Evolutionary conservation across 2,888 invertebrate species (phyloP).

Genomic region (Calliopum simillimum): DNA sequence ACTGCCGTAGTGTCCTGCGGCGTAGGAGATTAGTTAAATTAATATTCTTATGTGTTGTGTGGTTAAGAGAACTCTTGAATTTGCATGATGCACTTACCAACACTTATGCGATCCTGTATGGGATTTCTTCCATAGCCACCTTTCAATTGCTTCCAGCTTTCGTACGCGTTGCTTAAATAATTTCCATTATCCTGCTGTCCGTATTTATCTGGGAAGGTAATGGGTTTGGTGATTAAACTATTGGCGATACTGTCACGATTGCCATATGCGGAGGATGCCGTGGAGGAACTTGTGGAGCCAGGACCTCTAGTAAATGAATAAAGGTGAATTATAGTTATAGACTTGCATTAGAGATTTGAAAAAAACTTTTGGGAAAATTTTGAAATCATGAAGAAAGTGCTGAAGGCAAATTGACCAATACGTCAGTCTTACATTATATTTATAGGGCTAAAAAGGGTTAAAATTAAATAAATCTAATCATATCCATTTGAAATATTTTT

Average conservation of each 20-base stretch:
- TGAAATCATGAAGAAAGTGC: background rate
- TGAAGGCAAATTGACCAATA: background rate
- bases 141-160: conserved; percentile 51
- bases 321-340: too few species aligned
- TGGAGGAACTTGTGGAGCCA: conserved; percentile 44
- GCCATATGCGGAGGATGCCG: background rate
- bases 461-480: too few species aligned
- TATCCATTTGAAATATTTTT: too few species aligned
- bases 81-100: conserved; percentile 51
- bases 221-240: conserved; percentile 43
- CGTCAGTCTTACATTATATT: background rate
- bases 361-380: background rate
- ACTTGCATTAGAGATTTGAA: background rate
- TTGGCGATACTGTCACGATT: conserved; percentile 33
- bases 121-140: conserved; percentile 37
- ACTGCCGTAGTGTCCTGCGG: conserved; percentile 49
- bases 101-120: conserved; percentile 58
- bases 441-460: too few species aligned
- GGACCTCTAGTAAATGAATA: conserved; percentile 47
- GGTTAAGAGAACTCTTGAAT: background rate
- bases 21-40: background rate
- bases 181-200: conserved; percentile 34
- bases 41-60: background rate
- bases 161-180: conserved; percentile 51
- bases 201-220: conserved; percentile 48